Conservation (phyloP, 1,140 invertebrate species). For the Tetranychus urticae region DNA sequence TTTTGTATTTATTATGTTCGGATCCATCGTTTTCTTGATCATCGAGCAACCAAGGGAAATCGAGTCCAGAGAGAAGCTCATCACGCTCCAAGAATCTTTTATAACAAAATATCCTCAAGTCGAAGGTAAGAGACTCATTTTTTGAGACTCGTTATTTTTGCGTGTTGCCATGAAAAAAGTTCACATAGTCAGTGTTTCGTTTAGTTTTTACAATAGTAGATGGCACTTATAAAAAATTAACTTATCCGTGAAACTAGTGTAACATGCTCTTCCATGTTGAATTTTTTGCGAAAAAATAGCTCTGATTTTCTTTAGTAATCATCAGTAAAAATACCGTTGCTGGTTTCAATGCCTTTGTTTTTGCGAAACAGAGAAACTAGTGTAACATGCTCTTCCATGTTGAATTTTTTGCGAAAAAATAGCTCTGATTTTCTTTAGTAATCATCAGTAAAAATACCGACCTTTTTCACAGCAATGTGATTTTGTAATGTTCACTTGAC, state of each 20-base stretch:
- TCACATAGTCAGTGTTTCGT: not conserved
- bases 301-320: too few species aligned
- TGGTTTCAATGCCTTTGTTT: too few species aligned
- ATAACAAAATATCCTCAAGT: conserved; percentile 1
- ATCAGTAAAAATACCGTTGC: too few species aligned
- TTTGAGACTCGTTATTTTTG: not conserved
- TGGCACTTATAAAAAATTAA: too few species aligned
- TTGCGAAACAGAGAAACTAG: too few species aligned
- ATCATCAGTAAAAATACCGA: too few species aligned
- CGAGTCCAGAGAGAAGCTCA: conserved; percentile 1
- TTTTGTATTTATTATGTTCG: conserved; percentile 3
- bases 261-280: too few species aligned
- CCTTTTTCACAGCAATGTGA: not conserved
- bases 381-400: too few species aligned
- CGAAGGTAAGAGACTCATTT: not conserved
- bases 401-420: too few species aligned
- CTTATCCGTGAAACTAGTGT: too few species aligned
- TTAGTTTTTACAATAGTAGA: not conserved
- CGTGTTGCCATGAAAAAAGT: not conserved
- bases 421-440: too few species aligned
- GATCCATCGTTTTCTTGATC: conserved; percentile 3
- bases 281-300: too few species aligned
- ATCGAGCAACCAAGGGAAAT: conserved; percentile 6
- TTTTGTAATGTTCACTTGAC: not conserved
- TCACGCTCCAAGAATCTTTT: conserved; percentile 5